Evolutionary conservation across 2,888 invertebrate genomes (phyloP), one percentile per base, ranked within the genome.

Genomic region (Priocnemis perturbator): DNA sequence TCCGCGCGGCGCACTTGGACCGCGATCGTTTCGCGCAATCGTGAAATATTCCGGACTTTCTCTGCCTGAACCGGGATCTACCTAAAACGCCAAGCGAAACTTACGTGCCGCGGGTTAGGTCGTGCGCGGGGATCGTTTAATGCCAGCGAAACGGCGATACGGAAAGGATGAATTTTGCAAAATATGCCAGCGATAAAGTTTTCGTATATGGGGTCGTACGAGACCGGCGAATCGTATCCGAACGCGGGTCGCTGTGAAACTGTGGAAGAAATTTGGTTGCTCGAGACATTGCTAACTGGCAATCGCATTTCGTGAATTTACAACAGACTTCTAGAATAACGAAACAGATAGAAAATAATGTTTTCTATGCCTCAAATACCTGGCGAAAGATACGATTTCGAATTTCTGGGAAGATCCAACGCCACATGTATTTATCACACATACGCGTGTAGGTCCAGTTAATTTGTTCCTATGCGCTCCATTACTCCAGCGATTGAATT

Each of bases 161-260:
- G 56, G 67, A 65, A 69, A 64, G 68, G 69, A 69, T 81, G 79
- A 81, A 79, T 79, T 78, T 79, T 81, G 69, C 73, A 81, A 79
- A 79, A 79, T 81, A 81, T 70, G 73, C 61, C 67, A 61, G 70
- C 80, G 62, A 80, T 79, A 80, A 80, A 80, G 68, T 78, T 71
- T 56, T 44, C 67, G 50, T 26, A 61, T 48, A 55, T 64, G 59
- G 57, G 53, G 47, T 26, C 26, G 26, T 26, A 26, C 5, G 20
- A 44, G 50, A 2, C 4, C 50, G 50, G 7, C 50, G 11, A 11
- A 19, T 19, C 50, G n/a, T 17, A 17, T 50, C 9, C 69, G 53
- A 59, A 66, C 26, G 26, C 26, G 67, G 74, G 56, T 3, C 3
- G 53, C 19, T 20, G 19, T 3, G 4, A 26, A 26, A 26, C 5